Evolutionary conservation across 2,888 invertebrate genomes (phyloP), one percentile per base, ranked within the genome.

Genomic region (Cantharis rufa): DNA sequence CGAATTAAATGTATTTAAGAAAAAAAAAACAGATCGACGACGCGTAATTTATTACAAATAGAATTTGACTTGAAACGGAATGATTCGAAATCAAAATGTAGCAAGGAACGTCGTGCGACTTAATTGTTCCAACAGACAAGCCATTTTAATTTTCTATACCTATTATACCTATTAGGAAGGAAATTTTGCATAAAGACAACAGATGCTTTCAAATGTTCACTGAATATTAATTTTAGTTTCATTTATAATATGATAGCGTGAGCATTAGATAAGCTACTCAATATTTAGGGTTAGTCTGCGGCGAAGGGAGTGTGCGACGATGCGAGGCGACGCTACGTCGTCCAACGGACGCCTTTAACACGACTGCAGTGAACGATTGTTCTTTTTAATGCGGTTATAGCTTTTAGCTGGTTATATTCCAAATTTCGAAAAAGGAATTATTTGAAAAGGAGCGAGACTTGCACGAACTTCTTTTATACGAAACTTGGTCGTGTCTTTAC

Each of bases 151-250:
- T 48, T 48, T 48, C n/a, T 48, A 48, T 48, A 76, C 32, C 32
- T 32, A 32, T 32, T 32, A 32, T 32, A 32, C 27, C 27, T 32
- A 13, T 13, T 63, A 62, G 74, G 62, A 71, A 74, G 66, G 73
- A 70, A 75, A 72, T 78, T 78, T 70, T 74, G 71, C 71, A 78
- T 77, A 74, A 74, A 73, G 70, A 74, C 66, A 70, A 73, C 74
- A 70, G 71, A 74, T 77, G 74, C 69, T 63, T 69, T 75, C 69
- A 70, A 63, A 71, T 69, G 73, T 77, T 70, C 71, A 71, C 73
- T 63, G 63, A 71, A 78, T 72, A 78, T 78, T 78, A 78, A 75
- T 78, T 78, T 78, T 72, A 71, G 64, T 27, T 48, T 66, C 64
- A 15, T 72, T 69, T 78, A 72, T 72, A 71, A 70, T 24, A 24